phyloP scores from a whole-genome alignment of 1,140 invertebrate species.

The Drosophila cardini region DNA sequence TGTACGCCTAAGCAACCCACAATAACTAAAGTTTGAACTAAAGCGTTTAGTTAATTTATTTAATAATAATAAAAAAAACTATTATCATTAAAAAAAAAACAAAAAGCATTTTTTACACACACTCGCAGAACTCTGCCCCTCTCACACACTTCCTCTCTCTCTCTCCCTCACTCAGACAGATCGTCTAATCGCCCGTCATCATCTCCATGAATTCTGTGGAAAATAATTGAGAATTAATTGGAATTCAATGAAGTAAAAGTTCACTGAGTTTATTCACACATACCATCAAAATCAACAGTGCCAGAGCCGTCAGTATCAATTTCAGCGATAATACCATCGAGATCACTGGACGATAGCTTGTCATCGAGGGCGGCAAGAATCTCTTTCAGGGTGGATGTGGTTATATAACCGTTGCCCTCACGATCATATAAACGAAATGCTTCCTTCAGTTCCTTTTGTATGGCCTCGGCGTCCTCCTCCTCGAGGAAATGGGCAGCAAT shows the following conservation, averaged over 20 bases:
- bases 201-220: constrained; percentile 92
- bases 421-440: constrained; percentile 93
- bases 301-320: constrained; percentile 97
- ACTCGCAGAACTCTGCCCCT: not conserved
- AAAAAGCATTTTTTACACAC: constrained; percentile 30
- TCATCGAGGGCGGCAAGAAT: constrained; percentile 96
- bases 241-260: not conserved
- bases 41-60: constrained; percentile 80
- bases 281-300: constrained; percentile 95
- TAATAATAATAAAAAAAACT: constrained; percentile 76
- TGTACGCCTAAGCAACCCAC: constrained; percentile 27
- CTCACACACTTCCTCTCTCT: not conserved
- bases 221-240: constrained; percentile 28
- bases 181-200: constrained; percentile 90
- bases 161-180: not conserved
- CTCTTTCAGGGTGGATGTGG: constrained; percentile 94
- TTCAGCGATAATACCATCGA: constrained; percentile 96
- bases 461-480: constrained; percentile 96
- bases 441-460: constrained; percentile 97
- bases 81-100: constrained; percentile 68
- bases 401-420: constrained; percentile 96
- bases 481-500: constrained; percentile 96
- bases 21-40: constrained; percentile 71
- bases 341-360: constrained; percentile 92
- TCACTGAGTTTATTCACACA: not conserved